These are phyloP conservation scores for Brachionus paranguensis DNA, from an alignment of 1,140 invertebrate species.

Conservation along the genomic window DNA sequence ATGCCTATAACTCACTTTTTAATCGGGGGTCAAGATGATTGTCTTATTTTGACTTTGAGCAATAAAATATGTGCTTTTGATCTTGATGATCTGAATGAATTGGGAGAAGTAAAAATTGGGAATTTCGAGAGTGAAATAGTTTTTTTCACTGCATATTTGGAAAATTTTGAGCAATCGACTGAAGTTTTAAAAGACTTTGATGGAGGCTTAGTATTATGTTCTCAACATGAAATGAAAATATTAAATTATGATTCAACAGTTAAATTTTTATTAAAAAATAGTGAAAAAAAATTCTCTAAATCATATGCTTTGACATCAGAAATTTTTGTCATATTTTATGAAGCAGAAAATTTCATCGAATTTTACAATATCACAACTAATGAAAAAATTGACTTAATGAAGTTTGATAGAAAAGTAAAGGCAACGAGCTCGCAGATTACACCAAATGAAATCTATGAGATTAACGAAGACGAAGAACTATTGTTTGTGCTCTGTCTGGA, in stretches of 20 bases:
- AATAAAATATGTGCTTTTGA: not conserved
- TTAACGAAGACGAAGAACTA: not conserved
- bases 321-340: too few relatives aligned
- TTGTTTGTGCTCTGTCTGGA: not conserved
- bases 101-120: not conserved
- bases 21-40: not conserved
- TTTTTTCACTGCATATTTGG: not conserved
- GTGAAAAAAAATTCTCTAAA: not conserved
- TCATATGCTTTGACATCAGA: not conserved
- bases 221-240: not conserved
- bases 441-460: not conserved
- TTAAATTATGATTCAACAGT: not conserved
- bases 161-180: not conserved
- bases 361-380: too few relatives aligned
- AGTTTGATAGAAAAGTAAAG: not conserved
- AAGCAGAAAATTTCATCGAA: too few relatives aligned
- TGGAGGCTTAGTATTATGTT: not conserved
- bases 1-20: not conserved
- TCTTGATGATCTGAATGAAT: not conserved
- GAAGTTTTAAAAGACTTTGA: not conserved
- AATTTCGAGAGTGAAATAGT: not conserved
- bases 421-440: not conserved
- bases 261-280: not conserved
- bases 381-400: too few relatives aligned
- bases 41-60: constrained; percentile 28